Conservation (phyloP, 2,113 vertebrate genomes). For the Calidris pygmaea region DNA sequence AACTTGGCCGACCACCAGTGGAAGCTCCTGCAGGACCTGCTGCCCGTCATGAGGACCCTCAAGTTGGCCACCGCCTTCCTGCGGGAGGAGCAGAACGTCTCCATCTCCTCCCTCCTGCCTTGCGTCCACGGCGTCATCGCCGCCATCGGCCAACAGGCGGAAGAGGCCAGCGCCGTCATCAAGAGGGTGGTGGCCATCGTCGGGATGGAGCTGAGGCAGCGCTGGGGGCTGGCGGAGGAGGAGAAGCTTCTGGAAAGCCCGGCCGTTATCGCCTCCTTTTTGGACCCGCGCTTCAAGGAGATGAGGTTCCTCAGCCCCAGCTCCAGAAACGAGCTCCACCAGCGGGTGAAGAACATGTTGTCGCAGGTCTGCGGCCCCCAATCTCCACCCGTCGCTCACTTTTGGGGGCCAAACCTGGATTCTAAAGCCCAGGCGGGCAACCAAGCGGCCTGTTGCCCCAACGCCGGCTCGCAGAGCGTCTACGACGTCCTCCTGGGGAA, state of each 20-base stretch:
- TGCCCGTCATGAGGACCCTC: slow-evolving; percentile 61
- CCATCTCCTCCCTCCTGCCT: slow-evolving; percentile 68
- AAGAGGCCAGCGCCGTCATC: slow-evolving; percentile 24
- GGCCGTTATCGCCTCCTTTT: slow-evolving; percentile 30
- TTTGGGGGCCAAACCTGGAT: too few relatives aligned
- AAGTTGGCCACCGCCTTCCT: slow-evolving; percentile 66
- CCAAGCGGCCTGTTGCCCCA: too few relatives aligned
- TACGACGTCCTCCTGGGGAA: too few relatives aligned
- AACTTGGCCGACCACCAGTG: slow-evolving; percentile 73
- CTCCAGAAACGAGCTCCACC: too few relatives aligned
- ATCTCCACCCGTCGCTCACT: too few relatives aligned
- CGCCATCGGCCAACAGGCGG: slow-evolving; percentile 50
- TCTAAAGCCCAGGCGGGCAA: too few relatives aligned
- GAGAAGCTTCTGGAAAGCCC: slow-evolving; percentile 56
- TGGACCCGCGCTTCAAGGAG: too few relatives aligned
- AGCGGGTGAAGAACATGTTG: too few relatives aligned
- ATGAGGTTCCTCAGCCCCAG: too few relatives aligned
- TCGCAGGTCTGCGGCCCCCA: too few relatives aligned
- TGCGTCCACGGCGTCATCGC: slow-evolving; percentile 65
- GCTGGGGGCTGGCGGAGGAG: slow-evolving; percentile 52
- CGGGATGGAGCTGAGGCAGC: slow-evolving; percentile 41
- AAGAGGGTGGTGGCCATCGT: slow-evolving; percentile 52
- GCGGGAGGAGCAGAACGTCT: slow-evolving; percentile 67
- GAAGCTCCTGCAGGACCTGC: slow-evolving; percentile 72
- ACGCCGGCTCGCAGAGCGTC: too few relatives aligned